phyloP scores from a whole-genome alignment of 2,888 invertebrate species.

The Pseudoips prasinana region DNA sequence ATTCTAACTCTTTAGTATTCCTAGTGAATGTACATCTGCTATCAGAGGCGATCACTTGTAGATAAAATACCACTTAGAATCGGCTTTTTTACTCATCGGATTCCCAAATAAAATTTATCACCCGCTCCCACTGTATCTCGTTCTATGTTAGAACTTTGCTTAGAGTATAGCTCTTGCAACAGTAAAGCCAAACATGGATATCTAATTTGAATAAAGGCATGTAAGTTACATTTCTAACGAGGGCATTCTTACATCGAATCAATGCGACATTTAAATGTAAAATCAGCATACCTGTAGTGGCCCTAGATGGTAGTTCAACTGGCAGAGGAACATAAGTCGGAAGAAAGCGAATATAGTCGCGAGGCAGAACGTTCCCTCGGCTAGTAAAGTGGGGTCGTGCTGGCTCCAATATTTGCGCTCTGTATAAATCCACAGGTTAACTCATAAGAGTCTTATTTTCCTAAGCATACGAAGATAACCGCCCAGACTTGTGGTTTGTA shows the following conservation, averaged over 20 bases:
- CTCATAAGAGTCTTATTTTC: too few species aligned
- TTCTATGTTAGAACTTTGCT: conserved; percentile 1
- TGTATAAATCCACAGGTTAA: conserved; percentile 34
- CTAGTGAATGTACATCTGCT: too few species aligned
- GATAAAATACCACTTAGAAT: too few species aligned
- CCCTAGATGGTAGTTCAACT: conserved; percentile 84
- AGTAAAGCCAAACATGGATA: conserved; percentile 28
- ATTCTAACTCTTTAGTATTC: too few species aligned
- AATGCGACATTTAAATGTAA: conserved; percentile 32
- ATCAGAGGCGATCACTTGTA: too few species aligned
- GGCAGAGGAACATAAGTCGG: conserved; percentile 83
- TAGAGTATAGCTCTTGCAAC: conserved; percentile 18
- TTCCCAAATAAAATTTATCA: too few species aligned
- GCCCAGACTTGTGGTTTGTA: too few species aligned
- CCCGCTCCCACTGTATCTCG: too few species aligned
- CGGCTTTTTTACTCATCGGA: too few species aligned
- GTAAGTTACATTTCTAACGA: conserved; percentile 37
- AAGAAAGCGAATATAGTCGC: conserved; percentile 86
- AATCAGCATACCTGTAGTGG: conserved; percentile 73
- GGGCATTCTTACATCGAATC: conserved; percentile 35
- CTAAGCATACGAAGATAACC: too few species aligned
- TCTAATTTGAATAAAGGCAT: conserved; percentile 33
- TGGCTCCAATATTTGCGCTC: conserved; percentile 86
- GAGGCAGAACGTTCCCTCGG: conserved; percentile 85
- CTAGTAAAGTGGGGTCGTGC: conserved; percentile 84